Percentiles rank a stretch among this genome's conserved stretches.
phyloP scores from a whole-genome alignment of 2,113 vertebrate species.

The Chaetops frenatus region DNA sequence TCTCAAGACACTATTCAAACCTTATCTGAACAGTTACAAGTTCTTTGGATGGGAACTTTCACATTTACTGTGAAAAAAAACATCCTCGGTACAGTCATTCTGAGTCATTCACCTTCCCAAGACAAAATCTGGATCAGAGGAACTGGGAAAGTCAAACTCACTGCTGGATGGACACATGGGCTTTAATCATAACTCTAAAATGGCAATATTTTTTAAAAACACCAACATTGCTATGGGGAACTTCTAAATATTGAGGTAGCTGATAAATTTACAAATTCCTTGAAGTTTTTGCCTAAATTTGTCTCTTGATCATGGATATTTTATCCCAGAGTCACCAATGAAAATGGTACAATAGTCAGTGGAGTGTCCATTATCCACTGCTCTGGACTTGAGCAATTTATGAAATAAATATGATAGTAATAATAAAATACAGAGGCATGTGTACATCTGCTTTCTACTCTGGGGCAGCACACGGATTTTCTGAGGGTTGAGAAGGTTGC shows the following conservation, averaged over 20 bases:
- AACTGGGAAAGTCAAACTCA: background rate
- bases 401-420: background rate
- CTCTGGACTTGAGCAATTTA: background rate
- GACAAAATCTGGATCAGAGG: background rate
- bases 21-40: background rate
- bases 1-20: background rate
- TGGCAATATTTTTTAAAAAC: accelerated
- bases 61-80: background rate
- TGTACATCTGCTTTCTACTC: background rate
- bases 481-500: background rate
- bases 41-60: background rate
- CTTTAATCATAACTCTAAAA: background rate
- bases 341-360: background rate
- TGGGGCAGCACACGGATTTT: accelerated
- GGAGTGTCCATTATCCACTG: background rate
- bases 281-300: background rate
- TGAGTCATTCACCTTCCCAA: background rate
- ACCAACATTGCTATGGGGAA: background rate
- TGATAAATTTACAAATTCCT: background rate
- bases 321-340: background rate
- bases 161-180: background rate
- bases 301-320: background rate
- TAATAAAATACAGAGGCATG: accelerated
- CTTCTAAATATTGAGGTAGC: background rate
- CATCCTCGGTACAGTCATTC: background rate